Base-by-base conservation (phyloP, 2,888 invertebrate genomes). In the Phengaris alcon region DNA sequence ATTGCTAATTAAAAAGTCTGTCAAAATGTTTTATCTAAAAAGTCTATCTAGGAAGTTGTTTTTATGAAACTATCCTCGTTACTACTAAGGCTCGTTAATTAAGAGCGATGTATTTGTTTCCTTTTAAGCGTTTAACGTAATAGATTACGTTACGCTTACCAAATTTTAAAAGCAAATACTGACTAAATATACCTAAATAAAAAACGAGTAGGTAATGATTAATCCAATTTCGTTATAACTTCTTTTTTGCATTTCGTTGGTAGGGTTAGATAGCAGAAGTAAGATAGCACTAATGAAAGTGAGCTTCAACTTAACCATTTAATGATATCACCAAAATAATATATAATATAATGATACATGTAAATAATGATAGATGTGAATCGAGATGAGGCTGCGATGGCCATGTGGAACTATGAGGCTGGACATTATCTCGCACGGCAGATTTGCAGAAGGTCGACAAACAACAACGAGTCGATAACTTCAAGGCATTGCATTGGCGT, bases 391-490 rank as follows among this genome's bases (percentile, higher is more conserved):
- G 52, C 54, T 15, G 72, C 54, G 52, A 35, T 52, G 52, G 75
- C 76, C 75, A 75, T 76, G 70, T 76, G 75, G 52, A 48, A 48
- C 6, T 48, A 35, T 75, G 77, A 77, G 64, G 74, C 59, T 75
- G 78, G 76, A 76, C 76, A 76, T 75, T 77, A 77, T 75, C 75
- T 77, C 77, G 72, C 74, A 74, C 75, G 2, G 35, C 35, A 35
- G 35, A 35, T 35, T 35, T 35, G 55, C 75, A 75, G 81, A 82
- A 82, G 81, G 82, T 80, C 78, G 79, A 77, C 80, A 78, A 81
- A 81, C 80, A 80, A 79, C 78, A 75, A 74, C 76, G 73, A 79
- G 78, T 78, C 78, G 81, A 82, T 78, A 80, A 77, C 78, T 81
- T 80, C 81, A 82, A 82, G 81, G 79, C 77, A 77, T 77, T 77